These are phyloP conservation scores for Resseliella maxima DNA, from an alignment of 2,888 invertebrate species.

Conservation along the genomic window DNA sequence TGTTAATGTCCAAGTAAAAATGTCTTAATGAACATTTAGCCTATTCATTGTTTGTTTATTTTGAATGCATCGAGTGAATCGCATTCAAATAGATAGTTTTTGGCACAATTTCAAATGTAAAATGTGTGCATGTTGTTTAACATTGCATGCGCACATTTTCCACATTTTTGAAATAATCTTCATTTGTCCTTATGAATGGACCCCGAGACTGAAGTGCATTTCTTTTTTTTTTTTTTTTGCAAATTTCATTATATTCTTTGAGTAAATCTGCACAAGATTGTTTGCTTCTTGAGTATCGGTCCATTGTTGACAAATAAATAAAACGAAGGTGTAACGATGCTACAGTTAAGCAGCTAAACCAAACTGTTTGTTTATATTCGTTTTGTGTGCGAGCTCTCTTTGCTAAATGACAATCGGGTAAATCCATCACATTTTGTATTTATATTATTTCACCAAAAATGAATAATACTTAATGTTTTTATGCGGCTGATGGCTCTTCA, in stretches of 20 bases:
- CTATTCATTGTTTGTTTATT: conserved; percentile 35
- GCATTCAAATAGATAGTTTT: conserved; percentile 53
- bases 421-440: conserved; percentile 10
- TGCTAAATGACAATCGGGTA: neutral
- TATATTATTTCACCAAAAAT: neutral
- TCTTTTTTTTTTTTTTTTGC: too few relatives aligned
- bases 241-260: conserved; percentile 1
- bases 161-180: too few relatives aligned
- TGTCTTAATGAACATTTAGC: conserved; percentile 41
- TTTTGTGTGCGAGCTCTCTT: neutral
- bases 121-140: conserved; percentile 23
- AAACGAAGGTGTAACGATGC: conserved; percentile 53
- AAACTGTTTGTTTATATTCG: conserved; percentile 26
- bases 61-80: conserved; percentile 14
- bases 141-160: neutral
- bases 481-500: neutral
- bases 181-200: too few relatives aligned
- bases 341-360: conserved; percentile 46
- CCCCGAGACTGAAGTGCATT: neutral
- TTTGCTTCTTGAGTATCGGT: neutral
- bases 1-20: neutral
- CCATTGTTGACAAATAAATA: conserved; percentile 14
- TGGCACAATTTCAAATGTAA: neutral
- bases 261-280: conserved; percentile 42
- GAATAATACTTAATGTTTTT: conserved; percentile 35